Base-by-base conservation (phyloP, 53 echinoderm and acorn worm genomes). In the Patiria pectinifera region DNA sequence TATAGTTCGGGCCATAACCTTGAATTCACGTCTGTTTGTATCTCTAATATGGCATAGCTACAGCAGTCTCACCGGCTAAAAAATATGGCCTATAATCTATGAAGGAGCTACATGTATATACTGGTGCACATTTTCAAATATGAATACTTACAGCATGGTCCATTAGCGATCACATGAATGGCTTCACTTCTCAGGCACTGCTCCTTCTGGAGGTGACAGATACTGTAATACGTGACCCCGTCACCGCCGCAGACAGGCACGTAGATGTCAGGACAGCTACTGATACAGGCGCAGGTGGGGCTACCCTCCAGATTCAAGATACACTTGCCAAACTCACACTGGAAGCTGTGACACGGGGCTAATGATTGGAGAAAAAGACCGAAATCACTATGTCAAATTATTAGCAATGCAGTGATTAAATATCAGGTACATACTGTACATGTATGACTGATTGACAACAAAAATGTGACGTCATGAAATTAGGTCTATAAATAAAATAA, bases 171-270 rank as follows among this genome's bases (percentile, higher is more conserved):
- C 3, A 93, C 89, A 6, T 87, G 83, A 45, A 94, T 95, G 45
- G 78, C 69, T 13, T 45, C 84, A 18, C 89, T 82, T 11, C 14
- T 82, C 61, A 61, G 43, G 48, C 96, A 96, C 19, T 81, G 87
- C 45, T 91, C 80, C 14, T 69, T 71, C 61, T 93, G 84, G 19
- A 96, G 88, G 66, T 96, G 93, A 85, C 96, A 96, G 71, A 71
- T 45, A 72, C 94, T 97, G 92, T 89, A 15, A 86, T 97, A 89
- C 0, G 95, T 93, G 85, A 80, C 59, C 45, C 94, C 94, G n/a
- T 97, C 97, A 76, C 91, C 94, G 14, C 97, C 97, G 82, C 97
- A 97, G 35, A 97, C 95, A 4, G 95, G 97, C 45, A 82, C 48
- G 84, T 94, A 95, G 72, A 95, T 85, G 22, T 94, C 94, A 0